Percentiles rank a stretch among this genome's conserved stretches.
Evolutionary conservation across 1,140 invertebrate species (phyloP).

Genomic region (Triops longicaudatus): DNA sequence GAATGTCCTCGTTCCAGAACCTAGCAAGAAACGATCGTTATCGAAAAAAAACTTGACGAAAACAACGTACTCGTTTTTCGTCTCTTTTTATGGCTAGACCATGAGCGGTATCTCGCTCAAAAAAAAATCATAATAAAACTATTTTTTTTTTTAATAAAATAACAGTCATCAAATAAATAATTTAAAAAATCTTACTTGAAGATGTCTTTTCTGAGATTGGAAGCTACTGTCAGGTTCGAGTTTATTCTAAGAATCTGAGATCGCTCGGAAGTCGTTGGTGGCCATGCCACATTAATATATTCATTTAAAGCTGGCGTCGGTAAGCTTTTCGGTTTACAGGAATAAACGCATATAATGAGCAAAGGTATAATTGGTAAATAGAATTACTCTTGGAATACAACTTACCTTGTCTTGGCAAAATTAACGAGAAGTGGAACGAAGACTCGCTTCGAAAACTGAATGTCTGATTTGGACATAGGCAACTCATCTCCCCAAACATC

Average conservation of each 20-base stretch:
- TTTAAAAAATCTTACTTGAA: background rate
- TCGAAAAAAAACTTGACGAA: too few species aligned
- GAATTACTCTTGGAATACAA: too few species aligned
- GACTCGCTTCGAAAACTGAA: slow-evolving; percentile 33
- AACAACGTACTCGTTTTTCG: background rate
- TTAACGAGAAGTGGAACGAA: slow-evolving; percentile 34
- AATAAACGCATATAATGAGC: too few species aligned
- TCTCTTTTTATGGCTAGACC: background rate
- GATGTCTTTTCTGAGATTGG: slow-evolving; percentile 18
- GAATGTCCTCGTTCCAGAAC: slow-evolving; percentile 28
- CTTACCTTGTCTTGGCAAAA: slow-evolving; percentile 36
- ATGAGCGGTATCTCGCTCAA: too few species aligned
- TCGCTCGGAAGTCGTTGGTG: slow-evolving; percentile 1
- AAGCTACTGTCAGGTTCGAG: background rate
- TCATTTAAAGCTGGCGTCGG: slow-evolving; percentile 25
- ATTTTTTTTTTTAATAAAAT: background rate
- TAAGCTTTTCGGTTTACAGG: too few species aligned
- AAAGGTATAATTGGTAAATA: background rate
- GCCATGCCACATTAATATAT: slow-evolving; percentile 26
- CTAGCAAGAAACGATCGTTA: slow-evolving; percentile 16
- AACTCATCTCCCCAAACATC: slow-evolving; percentile 33
- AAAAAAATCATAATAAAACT: too few species aligned
- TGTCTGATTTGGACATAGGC: slow-evolving; percentile 32
- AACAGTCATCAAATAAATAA: background rate
- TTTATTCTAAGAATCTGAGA: slow-evolving; percentile 1